Percentiles rank a stretch among this genome's conserved stretches.
Evolutionary conservation across 2,113 vertebrate species (phyloP).

Genomic region (Cyprinodon tularosa): DNA sequence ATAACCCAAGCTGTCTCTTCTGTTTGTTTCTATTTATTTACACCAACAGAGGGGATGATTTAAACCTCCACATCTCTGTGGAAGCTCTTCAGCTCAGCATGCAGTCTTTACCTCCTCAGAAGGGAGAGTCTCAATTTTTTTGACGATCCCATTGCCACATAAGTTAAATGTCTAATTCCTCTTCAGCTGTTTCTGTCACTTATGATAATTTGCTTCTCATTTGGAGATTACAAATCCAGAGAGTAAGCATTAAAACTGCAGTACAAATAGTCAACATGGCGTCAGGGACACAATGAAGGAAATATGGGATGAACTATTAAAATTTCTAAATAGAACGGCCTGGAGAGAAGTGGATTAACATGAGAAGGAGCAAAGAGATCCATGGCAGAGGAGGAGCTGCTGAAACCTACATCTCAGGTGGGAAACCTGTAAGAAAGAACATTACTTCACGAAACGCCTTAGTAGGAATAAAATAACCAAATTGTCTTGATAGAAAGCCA

Average conservation of each 20-base stretch:
- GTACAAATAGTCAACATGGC: constrained; percentile 4
- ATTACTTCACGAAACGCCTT: too few species aligned
- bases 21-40: constrained; percentile 53
- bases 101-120: constrained; percentile 46
- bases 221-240: constrained; percentile 38
- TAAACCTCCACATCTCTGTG: constrained; percentile 52
- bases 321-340: too few species aligned
- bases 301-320: background rate
- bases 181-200: constrained; percentile 54
- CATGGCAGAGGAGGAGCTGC: too few species aligned
- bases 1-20: constrained; percentile 38
- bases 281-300: too few species aligned
- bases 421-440: too few species aligned
- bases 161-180: constrained; percentile 59
- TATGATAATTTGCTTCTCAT: constrained; percentile 26
- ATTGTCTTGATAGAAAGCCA: too few species aligned
- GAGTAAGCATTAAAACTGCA: constrained; percentile 36
- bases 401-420: too few species aligned
- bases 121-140: constrained; percentile 6
- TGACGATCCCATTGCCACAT: constrained; percentile 38
- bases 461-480: too few species aligned
- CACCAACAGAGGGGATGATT: constrained; percentile 43
- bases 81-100: constrained; percentile 41
- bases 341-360: too few species aligned
- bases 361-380: too few species aligned